Base-by-base conservation (phyloP, 2,113 vertebrate species). In the Scomber scombrus region DNA sequence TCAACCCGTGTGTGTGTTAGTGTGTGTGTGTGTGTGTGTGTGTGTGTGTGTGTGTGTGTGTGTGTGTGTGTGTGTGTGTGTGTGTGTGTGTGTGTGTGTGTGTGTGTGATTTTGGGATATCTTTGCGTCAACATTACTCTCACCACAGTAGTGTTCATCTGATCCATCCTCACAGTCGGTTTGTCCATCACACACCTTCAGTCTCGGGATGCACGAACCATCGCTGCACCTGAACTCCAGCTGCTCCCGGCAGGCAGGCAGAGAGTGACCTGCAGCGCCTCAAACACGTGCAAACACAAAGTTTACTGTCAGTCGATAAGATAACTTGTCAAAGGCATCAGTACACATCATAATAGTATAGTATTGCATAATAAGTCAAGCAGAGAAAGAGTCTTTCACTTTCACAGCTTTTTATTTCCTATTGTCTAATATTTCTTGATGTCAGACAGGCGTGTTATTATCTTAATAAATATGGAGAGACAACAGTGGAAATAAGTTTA, bases 121-220 rank as follows among this genome's bases (percentile, higher is more conserved):
- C 26, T 3, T 0, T 0, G 2, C 26, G 26, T 65, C 14, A 14
- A 65, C 23, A 11, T 1, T 13, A 13, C 18, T 73, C 95, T 95
- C 83, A 96, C 96, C 9, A 52, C 96, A 96, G 6, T 63, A 73
- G 1, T 49, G 84, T 57, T 96, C 95, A 19, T 96, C 95, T 2
- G 93, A 94, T 67, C 88, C 92, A 1, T 96, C 94, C 0, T 14
- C 7, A 67, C 96, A 96, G 76, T 96, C 92, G 1, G 0, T 0
- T 26, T 85, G 90, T 0, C 92, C 83, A 0, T 96, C 93, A 3
- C 95, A 96, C 15, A 71, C 67, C 72, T 81, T 88, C 43, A 40
- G 15, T 9, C 49, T 78, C 0, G 90, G 88, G 26, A 96, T 62
- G 11, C 93, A 95, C 3, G 34, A 81, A 51, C 94, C 86, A 4